Evolutionary conservation across 2,113 vertebrate species (phyloP), one percentile per base, ranked within the genome.

Genomic region (Nanorana parkeri): DNA sequence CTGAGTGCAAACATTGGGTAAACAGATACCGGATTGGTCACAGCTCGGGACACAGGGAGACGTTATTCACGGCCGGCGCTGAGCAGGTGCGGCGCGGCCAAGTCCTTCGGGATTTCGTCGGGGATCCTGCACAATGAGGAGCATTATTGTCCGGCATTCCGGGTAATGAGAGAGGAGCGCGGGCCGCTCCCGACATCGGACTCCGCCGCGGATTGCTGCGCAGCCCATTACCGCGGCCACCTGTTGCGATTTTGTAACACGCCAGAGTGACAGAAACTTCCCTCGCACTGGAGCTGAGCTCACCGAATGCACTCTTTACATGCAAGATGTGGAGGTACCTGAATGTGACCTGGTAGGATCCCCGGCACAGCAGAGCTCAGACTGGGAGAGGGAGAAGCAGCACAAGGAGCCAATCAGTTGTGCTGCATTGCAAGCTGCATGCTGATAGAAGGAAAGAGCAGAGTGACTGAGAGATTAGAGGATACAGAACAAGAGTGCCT

Each of bases 1-100:
- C 80, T 67, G 47, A 56, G 56, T 67, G 71, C 75, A 74, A 82
- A 82, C 80, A 82, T 82, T 82, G 56, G n/a, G 80, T 82, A 74
- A 82, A 75, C 71, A 75, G 80, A 82, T 82, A 66, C 63, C 15
- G 61, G 61, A 75, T 41, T 82, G 80, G 71, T 67, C 65, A 71
- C n/a, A 54, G 61, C 72, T 81, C 79, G 73, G 47, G 60, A 73
- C 73, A 64, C 68, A 65, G 41, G 36, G 58, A 81, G 60, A 73
- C 64, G 80, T 82, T 82, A 82, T 82, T 82, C 75, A 82, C 75
- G 80, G 61, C 21, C 28, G 11, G 47, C 36, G 7, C 61, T 75
- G 58, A 66, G 80, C 69, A 82, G 80, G 80, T 82, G 80, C 69
- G 66, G 80, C 67, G 24, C 20, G 58, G 52, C 13, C 28, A 16